Evolutionary conservation across 2,888 invertebrate species (phyloP).

Genomic region (Pinctada fucata): DNA sequence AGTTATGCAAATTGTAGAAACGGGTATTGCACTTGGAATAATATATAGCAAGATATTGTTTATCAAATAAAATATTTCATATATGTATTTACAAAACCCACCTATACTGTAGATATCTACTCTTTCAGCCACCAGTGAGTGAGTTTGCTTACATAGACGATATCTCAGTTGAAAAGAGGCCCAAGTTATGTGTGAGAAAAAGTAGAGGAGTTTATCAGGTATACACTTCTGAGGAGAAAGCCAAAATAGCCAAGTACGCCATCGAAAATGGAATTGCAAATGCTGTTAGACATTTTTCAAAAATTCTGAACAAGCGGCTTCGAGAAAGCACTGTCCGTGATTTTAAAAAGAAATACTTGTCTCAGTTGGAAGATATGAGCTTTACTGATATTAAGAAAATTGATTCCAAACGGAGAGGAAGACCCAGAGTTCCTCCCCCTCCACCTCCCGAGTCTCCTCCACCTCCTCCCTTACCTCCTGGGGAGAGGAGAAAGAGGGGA

Average conservation of each 20-base stretch:
- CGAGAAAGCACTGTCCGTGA: constrained; percentile 18
- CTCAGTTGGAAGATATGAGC: background rate
- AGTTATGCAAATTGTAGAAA: too few species aligned
- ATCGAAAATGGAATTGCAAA: constrained; percentile 11
- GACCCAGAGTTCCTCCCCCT: background rate
- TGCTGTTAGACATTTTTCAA: constrained; percentile 5
- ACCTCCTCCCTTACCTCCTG: background rate
- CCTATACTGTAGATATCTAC: background rate
- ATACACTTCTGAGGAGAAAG: constrained; percentile 10
- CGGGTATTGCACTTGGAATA: too few species aligned
- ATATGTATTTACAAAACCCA: too few species aligned
- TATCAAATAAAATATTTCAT: too few species aligned
- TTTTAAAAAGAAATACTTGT: constrained; percentile 3
- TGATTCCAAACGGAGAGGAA: background rate
- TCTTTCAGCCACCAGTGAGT: background rate
- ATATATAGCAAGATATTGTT: too few species aligned
- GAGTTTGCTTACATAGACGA: background rate
- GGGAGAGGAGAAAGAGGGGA: background rate
- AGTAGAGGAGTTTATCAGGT: background rate
- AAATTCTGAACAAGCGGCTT: background rate
- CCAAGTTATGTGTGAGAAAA: background rate
- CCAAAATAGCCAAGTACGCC: constrained; percentile 14
- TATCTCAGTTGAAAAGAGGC: background rate
- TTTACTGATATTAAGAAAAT: background rate
- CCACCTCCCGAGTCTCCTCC: background rate